Percentiles rank a stretch among this genome's conserved stretches.
Conservation (phyloP, 2,888 invertebrate genomes). For the Halictus ligatus region DNA sequence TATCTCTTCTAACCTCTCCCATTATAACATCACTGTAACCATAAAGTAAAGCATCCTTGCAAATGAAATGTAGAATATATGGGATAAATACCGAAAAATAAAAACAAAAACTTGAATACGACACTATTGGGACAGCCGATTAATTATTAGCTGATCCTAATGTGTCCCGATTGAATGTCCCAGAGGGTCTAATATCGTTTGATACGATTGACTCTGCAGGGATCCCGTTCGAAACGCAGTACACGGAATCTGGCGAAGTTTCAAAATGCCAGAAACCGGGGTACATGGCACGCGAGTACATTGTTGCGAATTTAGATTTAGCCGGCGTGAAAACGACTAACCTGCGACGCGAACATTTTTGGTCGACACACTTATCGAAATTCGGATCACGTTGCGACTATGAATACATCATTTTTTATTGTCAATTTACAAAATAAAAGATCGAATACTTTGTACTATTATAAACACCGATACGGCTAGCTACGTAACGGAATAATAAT, state of each 20-base stretch:
- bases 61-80: too few relatives aligned
- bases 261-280: slow-evolving; percentile 34
- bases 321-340: slow-evolving; percentile 3
- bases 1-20: not conserved
- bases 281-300: slow-evolving; percentile 48
- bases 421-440: slow-evolving; percentile 50
- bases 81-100: too few relatives aligned
- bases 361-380: slow-evolving; percentile 17
- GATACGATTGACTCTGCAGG: not conserved
- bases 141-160: too few relatives aligned
- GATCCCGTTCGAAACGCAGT: slow-evolving; percentile 15
- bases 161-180: too few relatives aligned
- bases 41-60: too few relatives aligned
- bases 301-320: slow-evolving; percentile 60
- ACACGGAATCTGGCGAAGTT: slow-evolving; percentile 53
- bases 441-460: slow-evolving; percentile 30
- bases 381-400: not conserved
- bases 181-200: not conserved
- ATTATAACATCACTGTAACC: not conserved
- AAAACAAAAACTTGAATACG: too few relatives aligned
- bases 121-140: too few relatives aligned
- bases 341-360: not conserved
- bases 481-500: slow-evolving; percentile 11
- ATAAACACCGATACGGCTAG: slow-evolving; percentile 21
- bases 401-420: slow-evolving; percentile 39